Evolutionary conservation across 2,113 vertebrate species (phyloP).

Genomic region (Vulpes lagopus): DNA sequence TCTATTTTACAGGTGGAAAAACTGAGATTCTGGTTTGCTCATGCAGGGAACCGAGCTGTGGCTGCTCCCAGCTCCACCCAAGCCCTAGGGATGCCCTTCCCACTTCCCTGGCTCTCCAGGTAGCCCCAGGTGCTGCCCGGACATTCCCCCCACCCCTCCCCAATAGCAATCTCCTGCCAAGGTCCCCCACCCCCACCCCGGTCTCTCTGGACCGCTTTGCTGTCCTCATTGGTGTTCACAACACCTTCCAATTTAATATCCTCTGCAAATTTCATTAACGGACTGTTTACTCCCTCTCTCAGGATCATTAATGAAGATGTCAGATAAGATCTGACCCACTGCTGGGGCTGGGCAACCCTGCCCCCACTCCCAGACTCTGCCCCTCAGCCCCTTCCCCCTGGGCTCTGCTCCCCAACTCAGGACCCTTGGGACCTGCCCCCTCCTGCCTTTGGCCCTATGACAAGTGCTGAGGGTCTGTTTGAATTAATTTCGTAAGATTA

Average conservation of each 20-base stretch:
- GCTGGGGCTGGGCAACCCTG: neutral
- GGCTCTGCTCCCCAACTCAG: neutral
- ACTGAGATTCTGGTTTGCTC: neutral
- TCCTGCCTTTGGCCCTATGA: slow-evolving; percentile 26
- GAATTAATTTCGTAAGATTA: slow-evolving; percentile 83
- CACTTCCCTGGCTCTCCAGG: neutral
- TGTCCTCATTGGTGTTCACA: slow-evolving; percentile 76
- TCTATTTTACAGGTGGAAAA: neutral
- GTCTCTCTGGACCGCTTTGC: slow-evolving; percentile 62
- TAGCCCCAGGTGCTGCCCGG: neutral
- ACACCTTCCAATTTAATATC: slow-evolving; percentile 81
- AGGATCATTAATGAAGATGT: slow-evolving; percentile 83
- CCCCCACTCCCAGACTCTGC: neutral
- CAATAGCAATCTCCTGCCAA: neutral
- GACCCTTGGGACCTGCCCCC: neutral
- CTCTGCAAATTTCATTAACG: slow-evolving; percentile 82
- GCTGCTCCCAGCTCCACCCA: neutral
- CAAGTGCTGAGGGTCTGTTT: slow-evolving; percentile 79
- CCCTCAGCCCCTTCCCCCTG: neutral
- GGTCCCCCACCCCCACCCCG: neutral
- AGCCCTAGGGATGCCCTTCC: neutral
- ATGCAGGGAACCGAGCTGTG: too few species aligned
- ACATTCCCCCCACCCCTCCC: neutral
- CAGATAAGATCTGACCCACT: slow-evolving; percentile 65
- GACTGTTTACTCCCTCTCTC: slow-evolving; percentile 81